A percentile compares a stretch with the other conserved stretches of the same genome.
Evolutionary conservation across 2,797 vertebrate genomes (phyloP).

Genomic region (Ficedula albicollis): DNA sequence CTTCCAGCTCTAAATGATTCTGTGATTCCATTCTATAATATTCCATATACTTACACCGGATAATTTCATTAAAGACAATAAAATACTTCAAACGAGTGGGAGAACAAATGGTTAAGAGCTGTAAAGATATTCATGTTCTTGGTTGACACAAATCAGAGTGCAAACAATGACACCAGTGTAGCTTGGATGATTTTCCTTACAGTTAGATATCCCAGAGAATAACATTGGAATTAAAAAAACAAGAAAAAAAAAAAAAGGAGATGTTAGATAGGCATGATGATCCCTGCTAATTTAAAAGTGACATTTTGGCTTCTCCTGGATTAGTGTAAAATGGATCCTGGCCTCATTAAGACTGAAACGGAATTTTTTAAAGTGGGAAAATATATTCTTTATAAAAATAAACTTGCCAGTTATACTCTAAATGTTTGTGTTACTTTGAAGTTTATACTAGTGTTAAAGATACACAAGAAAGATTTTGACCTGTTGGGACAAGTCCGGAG

Average conservation of each 20-base stretch:
- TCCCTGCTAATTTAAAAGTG: background rate
- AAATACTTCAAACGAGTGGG: background rate
- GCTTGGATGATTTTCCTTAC: background rate
- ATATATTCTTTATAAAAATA: background rate
- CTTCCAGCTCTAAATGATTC: background rate
- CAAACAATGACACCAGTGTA: background rate
- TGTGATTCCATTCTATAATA: background rate
- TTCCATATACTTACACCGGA: background rate
- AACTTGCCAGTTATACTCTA: background rate
- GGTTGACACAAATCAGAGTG: background rate
- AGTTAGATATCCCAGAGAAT: background rate
- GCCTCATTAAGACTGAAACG: background rate
- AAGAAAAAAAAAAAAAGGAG: background rate
- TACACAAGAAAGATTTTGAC: background rate
- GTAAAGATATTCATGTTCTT: background rate
- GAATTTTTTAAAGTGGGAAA: background rate
- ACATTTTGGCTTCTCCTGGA: background rate
- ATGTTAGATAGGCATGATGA: background rate
- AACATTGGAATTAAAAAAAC: background rate
- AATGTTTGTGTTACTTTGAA: background rate
- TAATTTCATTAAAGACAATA: background rate
- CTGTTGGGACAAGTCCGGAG: background rate
- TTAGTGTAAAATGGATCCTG: background rate
- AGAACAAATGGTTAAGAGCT: background rate
- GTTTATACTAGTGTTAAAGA: background rate